Evolutionary conservation across 1,140 invertebrate genomes (phyloP).

Genomic region (Steinernema khuongi): DNA sequence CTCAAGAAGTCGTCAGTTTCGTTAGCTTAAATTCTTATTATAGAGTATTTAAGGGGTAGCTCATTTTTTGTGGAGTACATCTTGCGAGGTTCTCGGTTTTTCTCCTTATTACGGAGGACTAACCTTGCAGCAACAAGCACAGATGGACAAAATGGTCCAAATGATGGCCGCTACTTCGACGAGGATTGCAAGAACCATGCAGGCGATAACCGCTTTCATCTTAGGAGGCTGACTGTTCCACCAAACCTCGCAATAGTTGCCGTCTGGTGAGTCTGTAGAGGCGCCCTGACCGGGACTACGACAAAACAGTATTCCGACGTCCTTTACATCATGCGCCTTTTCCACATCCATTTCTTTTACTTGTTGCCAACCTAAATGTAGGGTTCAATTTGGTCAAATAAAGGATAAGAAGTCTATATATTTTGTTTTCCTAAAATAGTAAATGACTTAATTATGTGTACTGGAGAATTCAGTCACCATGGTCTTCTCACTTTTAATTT

Average conservation of each 20-base stretch:
- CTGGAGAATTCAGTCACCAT: too few species aligned
- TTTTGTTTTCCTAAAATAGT: too few species aligned
- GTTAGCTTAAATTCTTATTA: too few species aligned
- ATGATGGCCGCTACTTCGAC: background rate
- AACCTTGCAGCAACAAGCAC: slow-evolving; percentile 11
- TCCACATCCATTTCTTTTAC: too few species aligned
- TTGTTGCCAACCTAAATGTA: too few species aligned
- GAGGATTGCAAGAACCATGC: background rate
- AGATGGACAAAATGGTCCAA: background rate
- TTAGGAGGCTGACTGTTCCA: background rate
- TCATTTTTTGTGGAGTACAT: too few species aligned
- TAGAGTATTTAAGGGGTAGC: too few species aligned
- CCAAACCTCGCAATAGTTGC: background rate
- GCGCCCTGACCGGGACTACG: background rate
- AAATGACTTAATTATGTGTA: too few species aligned
- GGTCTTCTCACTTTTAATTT: too few species aligned
- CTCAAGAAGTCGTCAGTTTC: too few species aligned
- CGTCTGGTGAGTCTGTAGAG: background rate
- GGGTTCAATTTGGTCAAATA: too few species aligned
- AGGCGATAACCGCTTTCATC: background rate
- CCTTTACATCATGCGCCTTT: background rate
- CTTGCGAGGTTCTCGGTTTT: background rate
- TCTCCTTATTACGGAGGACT: background rate
- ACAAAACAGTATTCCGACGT: background rate
- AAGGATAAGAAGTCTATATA: too few species aligned